Conservation (phyloP, 2,797 vertebrate species). For the Girardinus metallicus region DNA sequence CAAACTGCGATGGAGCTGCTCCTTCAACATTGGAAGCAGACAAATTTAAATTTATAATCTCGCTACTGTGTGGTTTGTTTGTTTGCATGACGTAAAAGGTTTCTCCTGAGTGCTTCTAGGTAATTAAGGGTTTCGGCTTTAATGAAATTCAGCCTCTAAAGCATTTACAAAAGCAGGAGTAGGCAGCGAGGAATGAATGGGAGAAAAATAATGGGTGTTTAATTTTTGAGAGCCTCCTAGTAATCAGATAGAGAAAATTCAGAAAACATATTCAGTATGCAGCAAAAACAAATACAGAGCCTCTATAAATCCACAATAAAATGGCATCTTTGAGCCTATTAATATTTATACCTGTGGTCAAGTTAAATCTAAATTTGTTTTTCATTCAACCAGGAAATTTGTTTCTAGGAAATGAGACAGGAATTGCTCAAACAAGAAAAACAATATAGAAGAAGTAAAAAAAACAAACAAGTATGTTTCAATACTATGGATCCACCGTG, state of each 20-base stretch:
- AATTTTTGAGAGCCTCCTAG: neutral
- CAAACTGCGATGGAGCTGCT: conserved; percentile 16
- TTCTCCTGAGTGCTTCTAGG: conserved; percentile 4
- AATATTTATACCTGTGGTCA: neutral
- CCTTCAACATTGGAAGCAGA: conserved; percentile 34
- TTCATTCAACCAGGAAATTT: neutral
- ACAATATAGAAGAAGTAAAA: neutral
- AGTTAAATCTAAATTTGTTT: neutral
- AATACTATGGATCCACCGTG: neutral
- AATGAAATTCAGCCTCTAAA: conserved; percentile 10
- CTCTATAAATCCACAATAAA: neutral
- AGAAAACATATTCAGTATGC: neutral
- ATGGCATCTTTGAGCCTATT: neutral
- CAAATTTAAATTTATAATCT: conserved; percentile 42
- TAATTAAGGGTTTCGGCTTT: conserved; percentile 24
- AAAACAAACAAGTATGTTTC: neutral
- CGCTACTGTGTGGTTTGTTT: conserved; percentile 18
- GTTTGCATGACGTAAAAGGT: conserved; percentile 18
- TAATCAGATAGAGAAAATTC: conserved; percentile 2
- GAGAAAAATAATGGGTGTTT: conserved; percentile 1
- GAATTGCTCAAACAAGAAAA: neutral
- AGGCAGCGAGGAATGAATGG: neutral
- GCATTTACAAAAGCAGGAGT: conserved; percentile 5
- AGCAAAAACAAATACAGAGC: neutral
- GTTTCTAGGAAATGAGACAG: neutral